Evolutionary conservation across 2,113 vertebrate genomes (phyloP).

Genomic region (Triplophysa tibetana): DNA sequence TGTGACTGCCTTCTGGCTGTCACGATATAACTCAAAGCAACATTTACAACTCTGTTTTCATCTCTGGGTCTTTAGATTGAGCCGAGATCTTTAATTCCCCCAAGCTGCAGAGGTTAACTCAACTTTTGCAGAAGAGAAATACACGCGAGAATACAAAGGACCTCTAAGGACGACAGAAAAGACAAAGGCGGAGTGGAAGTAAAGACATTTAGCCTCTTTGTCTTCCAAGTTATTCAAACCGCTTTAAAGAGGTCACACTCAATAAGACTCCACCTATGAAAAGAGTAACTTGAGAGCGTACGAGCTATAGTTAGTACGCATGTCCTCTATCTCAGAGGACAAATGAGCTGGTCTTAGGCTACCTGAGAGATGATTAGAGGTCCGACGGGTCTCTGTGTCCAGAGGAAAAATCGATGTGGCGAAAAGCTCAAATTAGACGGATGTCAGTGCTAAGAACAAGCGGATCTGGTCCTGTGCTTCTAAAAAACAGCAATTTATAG

Average conservation of each 20-base stretch:
- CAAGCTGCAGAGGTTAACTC: constrained; percentile 20
- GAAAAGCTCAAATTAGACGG: constrained; percentile 50
- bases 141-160: neutral
- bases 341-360: constrained; percentile 10
- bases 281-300: constrained; percentile 35
- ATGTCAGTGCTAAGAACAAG: constrained; percentile 36
- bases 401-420: constrained; percentile 42
- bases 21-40: constrained; percentile 15
- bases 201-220: constrained; percentile 29
- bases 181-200: constrained; percentile 6
- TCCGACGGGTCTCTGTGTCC: constrained; percentile 27
- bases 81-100: neutral
- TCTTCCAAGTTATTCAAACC: constrained; percentile 21
- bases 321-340: constrained; percentile 31
- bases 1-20: constrained; percentile 31
- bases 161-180: constrained; percentile 1
- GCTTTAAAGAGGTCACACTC: constrained; percentile 33
- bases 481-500: constrained; percentile 17
- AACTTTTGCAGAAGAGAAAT: constrained; percentile 17
- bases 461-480: constrained; percentile 31
- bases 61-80: constrained; percentile 10
- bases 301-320: constrained; percentile 38
- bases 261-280: constrained; percentile 26
- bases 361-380: constrained; percentile 37
- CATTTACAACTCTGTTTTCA: constrained; percentile 37